Evolutionary conservation across 1,140 invertebrate species (phyloP).

Genomic region (Tetranychus cinnabarinus): DNA sequence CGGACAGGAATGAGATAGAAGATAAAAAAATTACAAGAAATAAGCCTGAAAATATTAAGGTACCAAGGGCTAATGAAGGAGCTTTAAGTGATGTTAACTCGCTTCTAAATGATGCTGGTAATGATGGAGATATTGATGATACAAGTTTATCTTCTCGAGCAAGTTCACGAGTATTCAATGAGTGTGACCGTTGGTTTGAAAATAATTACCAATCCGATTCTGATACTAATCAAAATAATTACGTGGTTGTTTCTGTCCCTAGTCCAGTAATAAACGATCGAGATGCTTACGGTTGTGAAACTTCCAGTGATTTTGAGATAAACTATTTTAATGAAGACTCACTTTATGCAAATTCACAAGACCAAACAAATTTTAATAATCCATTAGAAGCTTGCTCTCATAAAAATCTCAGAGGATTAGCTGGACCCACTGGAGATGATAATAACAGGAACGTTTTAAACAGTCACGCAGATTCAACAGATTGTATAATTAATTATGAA

Average conservation of each 20-base stretch:
- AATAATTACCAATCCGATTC: slow-evolving; percentile 18
- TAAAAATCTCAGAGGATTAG: no score
- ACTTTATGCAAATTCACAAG: no score
- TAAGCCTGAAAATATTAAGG: neutral
- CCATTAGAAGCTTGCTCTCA: no score
- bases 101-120: slow-evolving; percentile 35
- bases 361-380: no score
- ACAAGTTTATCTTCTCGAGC: slow-evolving; percentile 46
- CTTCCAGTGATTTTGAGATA: neutral
- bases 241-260: neutral
- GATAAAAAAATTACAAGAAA: no score
- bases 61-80: slow-evolving; percentile 52
- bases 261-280: neutral
- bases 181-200: slow-evolving; percentile 23
- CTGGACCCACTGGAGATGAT: no score
- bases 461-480: no score
- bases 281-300: neutral
- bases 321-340: neutral
- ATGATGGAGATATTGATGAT: slow-evolving; percentile 25
- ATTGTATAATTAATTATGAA: no score
- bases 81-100: slow-evolving; percentile 61
- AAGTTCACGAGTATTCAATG: slow-evolving; percentile 34
- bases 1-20: slow-evolving; percentile 32
- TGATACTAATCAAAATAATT: neutral
- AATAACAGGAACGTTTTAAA: no score